These are phyloP conservation scores for Ostrea denselamellosa DNA, from an alignment of 1,140 invertebrate genomes.

Conservation along the genomic window DNA sequence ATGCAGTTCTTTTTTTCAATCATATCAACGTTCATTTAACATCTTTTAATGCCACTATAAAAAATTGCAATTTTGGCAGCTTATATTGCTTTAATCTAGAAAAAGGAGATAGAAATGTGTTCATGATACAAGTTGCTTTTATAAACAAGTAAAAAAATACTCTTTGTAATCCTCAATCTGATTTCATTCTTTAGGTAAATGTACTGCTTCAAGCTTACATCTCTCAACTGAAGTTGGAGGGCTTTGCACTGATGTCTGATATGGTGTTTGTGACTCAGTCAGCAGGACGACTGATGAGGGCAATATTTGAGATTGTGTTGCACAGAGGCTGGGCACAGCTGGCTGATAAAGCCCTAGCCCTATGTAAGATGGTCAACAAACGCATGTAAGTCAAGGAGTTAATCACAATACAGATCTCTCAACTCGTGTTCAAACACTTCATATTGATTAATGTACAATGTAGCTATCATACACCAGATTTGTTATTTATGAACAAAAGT, in stretches of 20 bases:
- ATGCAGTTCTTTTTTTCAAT: too few relatives aligned
- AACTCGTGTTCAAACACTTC: too few relatives aligned
- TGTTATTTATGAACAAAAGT: too few relatives aligned
- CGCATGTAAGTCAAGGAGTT: constrained; percentile 85
- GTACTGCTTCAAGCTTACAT: constrained; percentile 98
- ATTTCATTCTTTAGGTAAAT: constrained; percentile 83
- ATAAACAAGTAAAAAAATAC: not conserved
- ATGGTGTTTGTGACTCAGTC: constrained; percentile 99
- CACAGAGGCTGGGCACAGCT: constrained; percentile 97
- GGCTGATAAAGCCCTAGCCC: constrained; percentile 95
- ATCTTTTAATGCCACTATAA: too few relatives aligned
- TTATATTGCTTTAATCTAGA: too few relatives aligned
- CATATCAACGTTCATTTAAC: too few relatives aligned
- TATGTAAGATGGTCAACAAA: constrained; percentile 99
- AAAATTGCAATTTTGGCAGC: too few relatives aligned
- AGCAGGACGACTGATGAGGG: constrained; percentile 94
- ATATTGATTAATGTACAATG: too few relatives aligned
- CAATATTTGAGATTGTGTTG: constrained; percentile 96
- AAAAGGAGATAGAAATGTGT: too few relatives aligned
- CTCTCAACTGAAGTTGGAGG: constrained; percentile 98
- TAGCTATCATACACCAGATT: too few relatives aligned
- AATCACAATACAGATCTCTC: too few relatives aligned
- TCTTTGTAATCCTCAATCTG: not conserved
- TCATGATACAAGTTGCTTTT: too few relatives aligned
- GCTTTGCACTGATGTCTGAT: constrained; percentile 98